These are phyloP conservation scores for Acrocera orbiculus DNA, from an alignment of 2,888 invertebrate genomes.

Conservation along the genomic window DNA sequence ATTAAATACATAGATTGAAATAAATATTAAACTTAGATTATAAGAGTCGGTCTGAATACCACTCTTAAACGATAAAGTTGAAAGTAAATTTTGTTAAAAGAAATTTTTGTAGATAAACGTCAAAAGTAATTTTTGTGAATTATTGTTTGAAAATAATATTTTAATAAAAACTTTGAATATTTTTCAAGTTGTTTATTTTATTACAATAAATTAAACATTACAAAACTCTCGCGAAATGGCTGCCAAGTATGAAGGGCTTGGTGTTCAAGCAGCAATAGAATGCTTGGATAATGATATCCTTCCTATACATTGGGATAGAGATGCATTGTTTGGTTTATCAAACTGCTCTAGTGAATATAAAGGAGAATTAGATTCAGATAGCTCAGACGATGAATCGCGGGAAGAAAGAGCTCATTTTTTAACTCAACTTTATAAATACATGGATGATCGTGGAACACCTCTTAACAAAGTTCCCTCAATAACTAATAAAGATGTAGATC, in stretches of 20 bases:
- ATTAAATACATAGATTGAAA: too few relatives aligned
- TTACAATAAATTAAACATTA: too few relatives aligned
- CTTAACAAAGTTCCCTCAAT: constrained; percentile 89
- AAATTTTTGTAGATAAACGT: too few relatives aligned
- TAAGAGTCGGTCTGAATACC: too few relatives aligned
- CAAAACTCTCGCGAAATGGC: constrained; percentile 62
- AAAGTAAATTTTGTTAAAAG: too few relatives aligned
- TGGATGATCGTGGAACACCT: constrained; percentile 96
- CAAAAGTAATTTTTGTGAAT: too few relatives aligned
- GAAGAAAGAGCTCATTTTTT: constrained; percentile 96
- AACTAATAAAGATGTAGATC: constrained; percentile 75
- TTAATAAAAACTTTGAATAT: too few relatives aligned
- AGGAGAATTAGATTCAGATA: constrained; percentile 41
- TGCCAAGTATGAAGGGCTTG: constrained; percentile 65
- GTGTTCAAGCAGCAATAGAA: constrained; percentile 75
- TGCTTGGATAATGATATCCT: constrained; percentile 76
- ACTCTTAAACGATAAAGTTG: too few relatives aligned
- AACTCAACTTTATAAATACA: constrained; percentile 93
- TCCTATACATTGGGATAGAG: constrained; percentile 87
- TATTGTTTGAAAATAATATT: too few relatives aligned
- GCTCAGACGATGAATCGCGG: constrained; percentile 82
- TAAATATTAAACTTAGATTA: too few relatives aligned
- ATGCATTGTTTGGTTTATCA: constrained; percentile 59
- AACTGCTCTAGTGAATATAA: constrained; percentile 51
- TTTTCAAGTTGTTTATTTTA: too few relatives aligned